Evolutionary conservation across 2,888 invertebrate genomes (phyloP).

Genomic region (Plagodis dolabraria): DNA sequence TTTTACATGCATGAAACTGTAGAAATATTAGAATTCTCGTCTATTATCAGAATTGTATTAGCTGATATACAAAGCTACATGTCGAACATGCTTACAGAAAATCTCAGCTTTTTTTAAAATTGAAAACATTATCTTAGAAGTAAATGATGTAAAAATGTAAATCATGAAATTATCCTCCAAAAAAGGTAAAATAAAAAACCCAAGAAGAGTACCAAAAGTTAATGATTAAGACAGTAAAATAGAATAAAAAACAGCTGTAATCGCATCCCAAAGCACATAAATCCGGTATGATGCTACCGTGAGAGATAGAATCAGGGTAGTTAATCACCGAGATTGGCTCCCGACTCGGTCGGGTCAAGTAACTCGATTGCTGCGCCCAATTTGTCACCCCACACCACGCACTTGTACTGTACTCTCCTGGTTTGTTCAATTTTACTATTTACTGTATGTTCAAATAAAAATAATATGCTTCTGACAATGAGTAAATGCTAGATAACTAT

Average conservation of each 20-base stretch:
- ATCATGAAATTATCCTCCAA: too few species aligned
- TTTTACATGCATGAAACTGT: too few species aligned
- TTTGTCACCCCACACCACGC: constrained; percentile 65
- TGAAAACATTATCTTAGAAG: too few species aligned
- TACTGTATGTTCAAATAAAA: not conserved
- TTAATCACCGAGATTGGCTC: constrained; percentile 68
- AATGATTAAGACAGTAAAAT: not conserved
- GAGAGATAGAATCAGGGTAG: constrained; percentile 41
- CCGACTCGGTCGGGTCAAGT: constrained; percentile 71
- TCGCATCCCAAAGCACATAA: constrained; percentile 1
- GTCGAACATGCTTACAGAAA: too few species aligned
- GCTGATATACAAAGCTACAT: too few species aligned
- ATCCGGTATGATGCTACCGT: constrained; percentile 19
- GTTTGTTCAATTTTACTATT: not conserved
- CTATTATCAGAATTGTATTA: too few species aligned
- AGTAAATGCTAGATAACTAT: not conserved
- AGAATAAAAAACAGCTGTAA: not conserved
- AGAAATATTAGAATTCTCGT: not conserved
- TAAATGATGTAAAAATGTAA: too few species aligned
- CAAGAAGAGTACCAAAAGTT: constrained; percentile 9
- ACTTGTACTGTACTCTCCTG: constrained; percentile 47
- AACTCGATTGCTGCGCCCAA: constrained; percentile 81
- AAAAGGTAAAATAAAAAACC: not conserved
- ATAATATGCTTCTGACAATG: not conserved
- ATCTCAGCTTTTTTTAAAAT: too few species aligned